phyloP scores from a whole-genome alignment of 2,797 vertebrate genomes.

The Coreius guichenoti region DNA sequence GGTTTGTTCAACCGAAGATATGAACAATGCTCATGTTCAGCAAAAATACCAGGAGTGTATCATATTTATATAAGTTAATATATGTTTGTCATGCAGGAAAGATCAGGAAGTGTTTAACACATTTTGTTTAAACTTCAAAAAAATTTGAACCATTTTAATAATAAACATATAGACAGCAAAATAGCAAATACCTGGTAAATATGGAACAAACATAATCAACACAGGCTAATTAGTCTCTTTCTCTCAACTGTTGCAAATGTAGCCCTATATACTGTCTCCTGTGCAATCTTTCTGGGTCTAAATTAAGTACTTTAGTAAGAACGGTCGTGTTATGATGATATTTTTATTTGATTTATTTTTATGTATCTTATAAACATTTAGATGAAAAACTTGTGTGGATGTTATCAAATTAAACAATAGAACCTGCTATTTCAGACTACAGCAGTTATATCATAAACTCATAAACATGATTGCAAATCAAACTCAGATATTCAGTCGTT shows the following conservation, averaged over 20 bases:
- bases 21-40: neutral
- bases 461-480: no score
- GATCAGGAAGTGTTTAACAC: neutral
- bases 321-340: neutral
- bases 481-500: neutral
- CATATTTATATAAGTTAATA: neutral
- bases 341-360: neutral
- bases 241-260: neutral
- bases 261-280: neutral
- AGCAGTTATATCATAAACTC: no score
- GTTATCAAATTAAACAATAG: neutral
- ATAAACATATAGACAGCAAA: neutral
- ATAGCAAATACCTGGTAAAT: neutral
- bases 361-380: neutral
- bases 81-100: neutral
- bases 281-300: neutral
- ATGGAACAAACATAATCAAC: neutral
- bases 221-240: neutral
- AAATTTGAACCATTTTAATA: neutral
- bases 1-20: conserved; percentile 27
- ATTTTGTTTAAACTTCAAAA: neutral
- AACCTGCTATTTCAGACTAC: no score
- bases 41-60: neutral
- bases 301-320: neutral
- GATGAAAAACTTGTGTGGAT: neutral